These are phyloP conservation scores for Scophthalmus maximus DNA, from an alignment of 2,113 vertebrate species.

Conservation along the genomic window DNA sequence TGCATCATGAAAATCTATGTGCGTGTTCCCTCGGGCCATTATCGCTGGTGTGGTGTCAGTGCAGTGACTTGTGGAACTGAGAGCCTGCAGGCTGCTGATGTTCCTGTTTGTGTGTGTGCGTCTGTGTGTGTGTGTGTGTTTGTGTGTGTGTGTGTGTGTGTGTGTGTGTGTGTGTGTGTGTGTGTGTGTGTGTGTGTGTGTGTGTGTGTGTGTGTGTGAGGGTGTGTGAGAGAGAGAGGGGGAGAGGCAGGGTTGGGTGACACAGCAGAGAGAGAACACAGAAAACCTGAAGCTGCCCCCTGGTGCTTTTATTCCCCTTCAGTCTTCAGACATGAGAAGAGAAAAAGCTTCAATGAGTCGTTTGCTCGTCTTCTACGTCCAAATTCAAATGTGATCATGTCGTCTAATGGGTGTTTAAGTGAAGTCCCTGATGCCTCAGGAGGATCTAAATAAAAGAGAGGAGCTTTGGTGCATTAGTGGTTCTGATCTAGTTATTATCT, in stretches of 20 bases:
- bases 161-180: neutral
- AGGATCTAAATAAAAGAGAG: neutral
- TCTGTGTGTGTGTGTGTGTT: neutral
- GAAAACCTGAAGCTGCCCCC: conserved; percentile 19
- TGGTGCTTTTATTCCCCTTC: neutral
- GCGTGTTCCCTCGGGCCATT: conserved; percentile 28
- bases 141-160: neutral
- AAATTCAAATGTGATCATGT: neutral
- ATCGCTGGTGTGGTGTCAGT: conserved; percentile 28
- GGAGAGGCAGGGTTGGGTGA: conserved; percentile 10
- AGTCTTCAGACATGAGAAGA: no score
- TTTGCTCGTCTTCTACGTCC: conserved; percentile 1
- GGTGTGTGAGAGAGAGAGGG: no score
- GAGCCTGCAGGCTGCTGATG: conserved; percentile 47
- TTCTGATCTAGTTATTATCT: conserved; percentile 8
- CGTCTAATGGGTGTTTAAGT: conserved; percentile 18
- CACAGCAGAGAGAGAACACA: conserved; percentile 8
- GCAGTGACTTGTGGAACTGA: conserved; percentile 21
- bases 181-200: neutral
- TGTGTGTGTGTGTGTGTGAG: neutral
- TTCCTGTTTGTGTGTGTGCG: neutral
- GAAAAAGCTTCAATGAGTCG: neutral
- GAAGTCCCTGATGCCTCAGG: neutral
- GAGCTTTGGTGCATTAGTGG: neutral
- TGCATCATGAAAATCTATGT: conserved; percentile 39